These are phyloP conservation scores for Myopa testacea DNA, from an alignment of 2,888 invertebrate species.

Conservation along the genomic window DNA sequence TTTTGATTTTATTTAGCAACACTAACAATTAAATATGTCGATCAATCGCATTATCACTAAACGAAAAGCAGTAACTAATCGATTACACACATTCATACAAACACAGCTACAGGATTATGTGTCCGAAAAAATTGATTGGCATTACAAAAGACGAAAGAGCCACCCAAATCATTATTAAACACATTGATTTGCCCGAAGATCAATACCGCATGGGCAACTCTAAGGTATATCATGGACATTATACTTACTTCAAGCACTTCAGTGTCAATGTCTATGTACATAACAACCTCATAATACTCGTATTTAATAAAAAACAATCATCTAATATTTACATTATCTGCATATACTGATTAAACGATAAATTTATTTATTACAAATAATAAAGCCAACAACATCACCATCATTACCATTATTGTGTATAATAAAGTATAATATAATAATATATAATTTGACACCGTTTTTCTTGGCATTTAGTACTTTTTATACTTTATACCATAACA, in stretches of 20 bases:
- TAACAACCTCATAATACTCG: neutral
- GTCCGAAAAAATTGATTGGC: constrained; percentile 81
- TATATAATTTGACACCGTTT: too few relatives aligned
- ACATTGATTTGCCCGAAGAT: constrained; percentile 88
- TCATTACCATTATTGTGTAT: too few relatives aligned
- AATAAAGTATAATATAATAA: too few relatives aligned
- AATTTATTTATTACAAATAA: too few relatives aligned
- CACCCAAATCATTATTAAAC: constrained; percentile 84
- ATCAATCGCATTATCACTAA: neutral
- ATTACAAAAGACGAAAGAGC: constrained; percentile 74
- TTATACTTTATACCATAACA: too few relatives aligned
- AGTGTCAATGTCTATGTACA: neutral
- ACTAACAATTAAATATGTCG: neutral
- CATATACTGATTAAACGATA: too few relatives aligned
- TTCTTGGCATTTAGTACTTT: too few relatives aligned
- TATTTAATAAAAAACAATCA: too few relatives aligned
- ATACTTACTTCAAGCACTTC: constrained; percentile 48
- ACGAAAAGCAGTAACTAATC: constrained; percentile 32
- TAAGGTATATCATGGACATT: constrained; percentile 79
- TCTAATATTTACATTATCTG: too few relatives aligned
- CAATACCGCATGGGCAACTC: constrained; percentile 95
- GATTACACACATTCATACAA: constrained; percentile 42
- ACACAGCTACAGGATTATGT: constrained; percentile 98
- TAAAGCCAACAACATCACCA: too few relatives aligned
- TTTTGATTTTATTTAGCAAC: too few relatives aligned